Evolutionary conservation across 2,113 vertebrate genomes (phyloP), one percentile per base, ranked within the genome.

Genomic region (Oenanthe melanoleuca): DNA sequence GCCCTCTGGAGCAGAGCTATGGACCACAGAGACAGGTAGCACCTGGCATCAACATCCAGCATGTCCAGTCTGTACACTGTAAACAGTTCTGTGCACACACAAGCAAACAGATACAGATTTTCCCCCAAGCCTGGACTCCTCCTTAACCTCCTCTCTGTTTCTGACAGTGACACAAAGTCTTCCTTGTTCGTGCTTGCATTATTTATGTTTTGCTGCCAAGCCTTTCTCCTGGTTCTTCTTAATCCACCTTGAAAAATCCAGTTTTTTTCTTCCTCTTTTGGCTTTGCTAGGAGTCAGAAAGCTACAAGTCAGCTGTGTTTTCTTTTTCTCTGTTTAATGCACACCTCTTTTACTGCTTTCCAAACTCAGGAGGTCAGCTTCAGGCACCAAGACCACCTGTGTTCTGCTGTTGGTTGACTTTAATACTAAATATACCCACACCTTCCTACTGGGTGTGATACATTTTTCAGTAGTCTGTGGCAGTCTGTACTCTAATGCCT

Each of bases 161-260:
- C 70, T 52, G 38, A 29, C 38, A n/a, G 45, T 28, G 60, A 66
- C 34, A 55, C 2, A 0, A 49, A 53, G 11, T 49, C 25, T 89
- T 74, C 61, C 23, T 18, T 74, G 25, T 81, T 73, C 25, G 18
- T 0, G 5, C 34, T 67, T 87, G 55, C 33, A 33, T 63, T 78
- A 70, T 86, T 91, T 74, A 53, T 49, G 49, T 59, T 94, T 91
- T 78, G 21, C 37, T 86, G 45, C 33, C 49, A 78, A 77, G 26
- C 11, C 20, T 73, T 90, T 83, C 55, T 75, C 55, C 40, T 75
- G 11, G 5, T 56, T 85, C 52, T 84, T 84, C 57, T 61, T 83
- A 91, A 83, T 57, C 47, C 34, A 61, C 25, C 25, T 80, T 89
- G 79, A 82, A 49, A 61, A 53, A 53, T 61, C 37, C 37, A 28